Base-by-base conservation (phyloP, 1,140 invertebrate genomes). In the Drosophila bipectinata region DNA sequence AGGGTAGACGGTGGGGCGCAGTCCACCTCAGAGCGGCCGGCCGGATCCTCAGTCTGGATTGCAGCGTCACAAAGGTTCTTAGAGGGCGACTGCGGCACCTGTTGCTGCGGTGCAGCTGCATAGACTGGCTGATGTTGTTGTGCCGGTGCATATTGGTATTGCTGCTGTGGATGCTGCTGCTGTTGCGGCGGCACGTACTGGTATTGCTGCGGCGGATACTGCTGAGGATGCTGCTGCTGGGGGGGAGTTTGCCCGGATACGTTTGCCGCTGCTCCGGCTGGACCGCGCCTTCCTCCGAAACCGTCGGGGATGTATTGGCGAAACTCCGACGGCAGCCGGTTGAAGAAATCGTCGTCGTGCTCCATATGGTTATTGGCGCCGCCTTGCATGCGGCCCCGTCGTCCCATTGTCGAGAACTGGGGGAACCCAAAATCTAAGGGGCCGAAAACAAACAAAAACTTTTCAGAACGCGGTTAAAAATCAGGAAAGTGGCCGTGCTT, bases 291-390 rank as follows among this genome's bases (percentile, higher is more conserved):
- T 78, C 87, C 83, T 75, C 92, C 93, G 92, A 94, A 92, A 89
- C 92, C 73, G 77, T 92, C 58, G 7, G 94, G 94, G 73, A 94
- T 93, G 68, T 94, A 93, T 67, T 93, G 93, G 75, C 93, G 92
- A 78, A 94, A 94, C 79, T 94, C 93, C 71, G 93, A 91, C 39
- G 93, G 93, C 76, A 93, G 92, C 72, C 93, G 92, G 91, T 94
- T 93, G 66, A 94, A 94, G 37, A 93, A 94, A 88, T 88, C 92
- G 92, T 77, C 83, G 10, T 91, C 90, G 37, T 68, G 80, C 12
- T 79, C 90, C 67, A 90, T 84, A 45, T 68, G 78, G 9, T 58
- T 74, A 34, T 60, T 80, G 24, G 58, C 67, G 10, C 54, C 72
- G 6, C 67, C 84, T 79, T 93, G 92, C 60, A 54, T 73, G 9